Evolutionary conservation across 2,113 vertebrate species (phyloP).

Genomic region (Accipiter cooperii): DNA sequence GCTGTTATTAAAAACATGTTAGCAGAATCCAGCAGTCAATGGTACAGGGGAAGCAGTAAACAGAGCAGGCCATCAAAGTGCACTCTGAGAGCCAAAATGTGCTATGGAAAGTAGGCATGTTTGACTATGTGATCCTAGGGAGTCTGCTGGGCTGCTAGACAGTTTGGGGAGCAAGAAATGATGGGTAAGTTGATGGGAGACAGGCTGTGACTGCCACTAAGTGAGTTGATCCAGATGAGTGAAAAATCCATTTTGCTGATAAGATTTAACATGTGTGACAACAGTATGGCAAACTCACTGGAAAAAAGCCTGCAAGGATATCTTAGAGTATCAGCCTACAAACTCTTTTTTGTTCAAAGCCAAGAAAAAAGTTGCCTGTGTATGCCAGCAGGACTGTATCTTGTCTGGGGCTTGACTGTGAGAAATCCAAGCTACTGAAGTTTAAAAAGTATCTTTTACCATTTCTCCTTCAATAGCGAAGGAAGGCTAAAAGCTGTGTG

Average conservation of each 20-base stretch:
- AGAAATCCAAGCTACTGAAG: not conserved
- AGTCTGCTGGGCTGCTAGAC: not conserved
- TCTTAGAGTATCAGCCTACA: not conserved
- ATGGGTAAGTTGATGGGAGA: not conserved
- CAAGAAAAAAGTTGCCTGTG: not conserved
- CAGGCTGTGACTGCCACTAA: not conserved
- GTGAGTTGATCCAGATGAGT: slow-evolving; percentile 18
- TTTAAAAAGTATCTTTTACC: not conserved
- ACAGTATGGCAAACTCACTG: not conserved
- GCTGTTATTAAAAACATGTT: not conserved
- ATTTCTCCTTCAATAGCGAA: not conserved
- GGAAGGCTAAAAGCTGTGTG: not conserved
- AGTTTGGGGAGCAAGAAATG: not conserved
- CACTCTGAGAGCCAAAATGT: not conserved
- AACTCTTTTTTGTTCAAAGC: not conserved
- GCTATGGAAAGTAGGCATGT: not conserved
- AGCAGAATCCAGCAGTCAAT: not conserved
- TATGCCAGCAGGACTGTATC: not conserved
- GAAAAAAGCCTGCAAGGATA: not conserved
- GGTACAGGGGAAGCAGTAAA: not conserved
- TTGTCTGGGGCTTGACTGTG: not conserved
- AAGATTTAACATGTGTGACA: not conserved
- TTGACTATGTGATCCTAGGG: not conserved
- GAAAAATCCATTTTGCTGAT: slow-evolving; percentile 11
- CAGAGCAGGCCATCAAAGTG: not conserved